A percentile compares a stretch with the other conserved stretches of the same genome.
Conservation (phyloP, 2,888 invertebrate genomes). For the Anticlea derivata region DNA sequence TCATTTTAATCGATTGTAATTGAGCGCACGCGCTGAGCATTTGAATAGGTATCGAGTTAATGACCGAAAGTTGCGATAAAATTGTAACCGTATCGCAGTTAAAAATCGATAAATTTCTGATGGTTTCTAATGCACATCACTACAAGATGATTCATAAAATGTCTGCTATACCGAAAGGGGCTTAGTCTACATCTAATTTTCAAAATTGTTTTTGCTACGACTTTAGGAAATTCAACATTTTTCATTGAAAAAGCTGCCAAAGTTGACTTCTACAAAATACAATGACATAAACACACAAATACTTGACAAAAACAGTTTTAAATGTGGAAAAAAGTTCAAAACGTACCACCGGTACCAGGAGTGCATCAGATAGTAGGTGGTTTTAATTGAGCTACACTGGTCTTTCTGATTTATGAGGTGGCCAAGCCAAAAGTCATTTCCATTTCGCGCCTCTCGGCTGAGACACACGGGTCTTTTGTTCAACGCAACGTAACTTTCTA, state of each 20-base stretch:
- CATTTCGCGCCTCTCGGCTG: constrained; percentile 64
- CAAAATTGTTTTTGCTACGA: too few relatives aligned
- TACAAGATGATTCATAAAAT: too few relatives aligned
- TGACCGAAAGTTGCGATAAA: constrained; percentile 64
- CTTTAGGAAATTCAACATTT: too few relatives aligned
- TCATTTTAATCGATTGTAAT: constrained; percentile 74
- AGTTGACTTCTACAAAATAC: not conserved
- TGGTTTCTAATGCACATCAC: constrained; percentile 29
- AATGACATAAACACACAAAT: constrained; percentile 27
- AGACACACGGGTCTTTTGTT: constrained; percentile 37
- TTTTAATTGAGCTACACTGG: constrained; percentile 82
- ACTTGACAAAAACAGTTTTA: constrained; percentile 32
- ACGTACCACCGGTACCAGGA: constrained; percentile 50
- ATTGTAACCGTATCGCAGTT: constrained; percentile 59
- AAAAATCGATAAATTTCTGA: constrained; percentile 37
- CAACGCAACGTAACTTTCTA: not conserved
- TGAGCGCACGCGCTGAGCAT: constrained; percentile 63
- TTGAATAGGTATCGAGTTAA: constrained; percentile 51
- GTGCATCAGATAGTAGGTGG: constrained; percentile 74
- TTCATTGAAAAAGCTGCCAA: too few relatives aligned
- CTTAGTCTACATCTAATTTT: too few relatives aligned
- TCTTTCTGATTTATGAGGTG: constrained; percentile 79
- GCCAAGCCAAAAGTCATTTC: constrained; percentile 78
- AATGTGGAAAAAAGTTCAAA: constrained; percentile 58
- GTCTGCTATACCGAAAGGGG: too few relatives aligned